phyloP scores from a whole-genome alignment of 2,113 vertebrate genomes.

The Oreochromis aureus region DNA sequence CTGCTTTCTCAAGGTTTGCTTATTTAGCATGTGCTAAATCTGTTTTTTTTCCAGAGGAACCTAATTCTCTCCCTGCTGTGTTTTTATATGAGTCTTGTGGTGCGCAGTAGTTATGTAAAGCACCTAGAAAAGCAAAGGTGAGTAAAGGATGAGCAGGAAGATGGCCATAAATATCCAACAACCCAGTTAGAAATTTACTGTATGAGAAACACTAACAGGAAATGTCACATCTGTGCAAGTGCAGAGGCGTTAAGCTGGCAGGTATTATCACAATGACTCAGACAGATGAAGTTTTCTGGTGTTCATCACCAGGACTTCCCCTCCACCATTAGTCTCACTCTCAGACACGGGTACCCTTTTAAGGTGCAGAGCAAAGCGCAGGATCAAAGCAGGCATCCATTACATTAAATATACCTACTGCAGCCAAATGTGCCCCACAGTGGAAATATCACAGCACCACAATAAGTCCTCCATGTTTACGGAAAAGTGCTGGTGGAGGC shows the following conservation, averaged over 20 bases:
- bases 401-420: neutral
- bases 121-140: neutral
- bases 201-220: neutral
- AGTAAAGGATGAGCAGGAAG: neutral
- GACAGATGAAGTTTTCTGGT: neutral
- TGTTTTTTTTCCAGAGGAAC: neutral
- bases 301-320: neutral
- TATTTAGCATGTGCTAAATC: neutral
- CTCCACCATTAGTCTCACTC: neutral
- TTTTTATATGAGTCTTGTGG: neutral
- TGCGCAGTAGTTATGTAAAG: neutral
- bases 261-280: neutral
- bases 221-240: neutral
- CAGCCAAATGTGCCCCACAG: neutral
- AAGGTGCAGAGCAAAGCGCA: neutral
- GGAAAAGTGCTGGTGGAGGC: neutral
- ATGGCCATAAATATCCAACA: neutral
- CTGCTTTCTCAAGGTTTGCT: neutral
- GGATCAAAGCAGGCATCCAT: slow-evolving; percentile 6
- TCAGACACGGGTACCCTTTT: neutral
- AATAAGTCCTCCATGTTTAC: slow-evolving; percentile 10
- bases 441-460: neutral
- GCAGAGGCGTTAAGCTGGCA: neutral
- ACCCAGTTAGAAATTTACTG: neutral
- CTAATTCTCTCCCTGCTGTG: neutral